Percentiles rank a stretch among this genome's conserved stretches.
Evolutionary conservation across 2,888 invertebrate genomes (phyloP).

Genomic region (Rosalia funebris): DNA sequence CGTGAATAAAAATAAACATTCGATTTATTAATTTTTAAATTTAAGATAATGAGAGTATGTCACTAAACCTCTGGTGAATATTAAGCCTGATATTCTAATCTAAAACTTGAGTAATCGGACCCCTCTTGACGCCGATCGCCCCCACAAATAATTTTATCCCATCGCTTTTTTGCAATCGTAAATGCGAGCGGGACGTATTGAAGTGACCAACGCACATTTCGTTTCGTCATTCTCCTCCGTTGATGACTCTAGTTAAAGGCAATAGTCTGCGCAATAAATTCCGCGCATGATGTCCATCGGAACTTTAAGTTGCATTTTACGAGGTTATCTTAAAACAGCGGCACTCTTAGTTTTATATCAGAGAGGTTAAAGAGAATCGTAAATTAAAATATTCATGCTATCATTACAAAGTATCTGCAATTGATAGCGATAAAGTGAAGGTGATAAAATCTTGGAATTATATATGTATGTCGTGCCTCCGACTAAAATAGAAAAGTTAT

Average conservation of each 20-base stretch:
- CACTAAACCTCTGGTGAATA: too few species aligned
- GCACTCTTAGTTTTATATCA: slow-evolving; percentile 56
- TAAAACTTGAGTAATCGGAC: too few species aligned
- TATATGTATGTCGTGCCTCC: slow-evolving; percentile 31
- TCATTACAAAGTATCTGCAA: slow-evolving; percentile 49
- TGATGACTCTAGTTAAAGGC: slow-evolving; percentile 46
- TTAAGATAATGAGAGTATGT: too few species aligned
- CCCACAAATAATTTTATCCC: background rate
- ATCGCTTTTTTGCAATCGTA: slow-evolving; percentile 21
- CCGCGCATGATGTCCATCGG: slow-evolving; percentile 53
- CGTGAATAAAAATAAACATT: too few species aligned
- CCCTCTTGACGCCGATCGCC: background rate
- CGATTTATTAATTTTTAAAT: too few species aligned
- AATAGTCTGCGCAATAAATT: slow-evolving; percentile 51
- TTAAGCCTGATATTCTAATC: too few species aligned
- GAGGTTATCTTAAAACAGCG: slow-evolving; percentile 56
- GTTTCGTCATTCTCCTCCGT: slow-evolving; percentile 30
- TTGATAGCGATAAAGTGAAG: slow-evolving; percentile 39
- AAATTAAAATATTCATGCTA: slow-evolving; percentile 56
- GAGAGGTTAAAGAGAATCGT: slow-evolving; percentile 48
- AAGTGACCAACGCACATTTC: slow-evolving; percentile 27
- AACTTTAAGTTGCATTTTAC: slow-evolving; percentile 54
- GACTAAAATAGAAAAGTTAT: slow-evolving; percentile 45
- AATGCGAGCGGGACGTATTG: slow-evolving; percentile 17
- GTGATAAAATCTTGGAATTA: slow-evolving; percentile 48